Evolutionary conservation across 2,888 invertebrate genomes (phyloP), one percentile per base, ranked within the genome.

Genomic region (Leptopilina myrica): DNA sequence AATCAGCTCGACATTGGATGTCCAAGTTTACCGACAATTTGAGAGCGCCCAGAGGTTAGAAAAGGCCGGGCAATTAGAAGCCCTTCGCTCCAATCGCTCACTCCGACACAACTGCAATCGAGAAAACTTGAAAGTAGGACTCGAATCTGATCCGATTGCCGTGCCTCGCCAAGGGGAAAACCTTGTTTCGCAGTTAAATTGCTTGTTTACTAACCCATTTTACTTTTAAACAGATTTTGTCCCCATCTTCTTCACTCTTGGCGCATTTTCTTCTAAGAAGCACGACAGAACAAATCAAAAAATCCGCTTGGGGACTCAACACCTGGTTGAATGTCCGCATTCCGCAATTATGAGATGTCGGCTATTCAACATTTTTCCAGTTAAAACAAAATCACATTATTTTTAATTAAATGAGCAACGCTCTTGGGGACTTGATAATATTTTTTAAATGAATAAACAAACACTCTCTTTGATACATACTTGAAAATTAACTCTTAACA

Each of bases 151-250:
- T 69, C 69, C 14, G 53, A 69, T 69, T 69, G 53, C 46, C 14
- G 62, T n/a, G 62, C 62, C 62, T 62, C 20, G 62, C 20, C 62
- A 62, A 69, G 69, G 26, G 53, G 69, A 69, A 67, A 69, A 69
- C 69, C 20, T 20, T 69, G 69, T 69, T 69, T 53, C 53, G 5
- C 69, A 69, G 26, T 69, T 69, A 69, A 26, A 69, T 69, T 69
- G 69, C 49, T 69, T 69, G 69, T 49, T 53, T 69, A 69, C 69
- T 14, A 69, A 53, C 26, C 14, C 53, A 14, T 69, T 69, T 46
- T 46, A 49, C 20, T 69, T 69, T 53, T 26, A 69, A 67, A 67
- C 67, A 49, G 49, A 67, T 66, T 67, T 46, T 46, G 20, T 2
- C 46, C 20, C 46, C 11, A 20, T 49, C 69, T 69, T 26, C 49